These are phyloP conservation scores for Catostylus mosaicus DNA, from an alignment of 30 jellyfish, hydroid and myxozoan species.

Conservation along the genomic window DNA sequence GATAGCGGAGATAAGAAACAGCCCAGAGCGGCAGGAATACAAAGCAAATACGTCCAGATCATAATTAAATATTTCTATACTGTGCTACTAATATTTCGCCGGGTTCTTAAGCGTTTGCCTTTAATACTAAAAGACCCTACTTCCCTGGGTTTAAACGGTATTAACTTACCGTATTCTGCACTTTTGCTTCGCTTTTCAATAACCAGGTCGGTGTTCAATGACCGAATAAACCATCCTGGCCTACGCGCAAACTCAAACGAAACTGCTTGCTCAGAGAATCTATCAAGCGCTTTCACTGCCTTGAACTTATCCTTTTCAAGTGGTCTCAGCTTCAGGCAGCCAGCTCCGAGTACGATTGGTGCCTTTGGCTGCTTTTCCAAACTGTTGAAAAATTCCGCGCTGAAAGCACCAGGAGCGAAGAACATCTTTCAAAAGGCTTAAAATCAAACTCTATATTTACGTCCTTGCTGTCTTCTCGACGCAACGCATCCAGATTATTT, in stretches of 20 bases:
- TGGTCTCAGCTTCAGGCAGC: conserved; percentile 72
- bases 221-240: conserved; percentile 86
- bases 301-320: conserved; percentile 71
- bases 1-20: too few relatives aligned
- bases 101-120: too few relatives aligned
- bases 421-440: too few relatives aligned
- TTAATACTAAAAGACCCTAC: too few relatives aligned
- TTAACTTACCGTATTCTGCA: conserved; percentile 9
- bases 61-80: too few relatives aligned
- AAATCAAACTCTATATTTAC: too few relatives aligned
- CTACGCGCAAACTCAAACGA: conserved; percentile 68
- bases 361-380: background rate
- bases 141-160: too few relatives aligned
- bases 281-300: conserved; percentile 52
- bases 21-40: too few relatives aligned
- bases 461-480: too few relatives aligned
- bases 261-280: conserved; percentile 48
- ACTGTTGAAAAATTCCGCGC: background rate
- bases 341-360: conserved; percentile 33
- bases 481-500: too few relatives aligned
- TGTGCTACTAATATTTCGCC: too few relatives aligned
- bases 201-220: conserved; percentile 52
- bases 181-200: conserved; percentile 70
- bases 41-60: too few relatives aligned
- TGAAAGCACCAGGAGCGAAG: conserved; percentile 64